Base-by-base conservation (phyloP, 53 echinoderm and acorn worm species). In the Holothuria leucospilota region DNA sequence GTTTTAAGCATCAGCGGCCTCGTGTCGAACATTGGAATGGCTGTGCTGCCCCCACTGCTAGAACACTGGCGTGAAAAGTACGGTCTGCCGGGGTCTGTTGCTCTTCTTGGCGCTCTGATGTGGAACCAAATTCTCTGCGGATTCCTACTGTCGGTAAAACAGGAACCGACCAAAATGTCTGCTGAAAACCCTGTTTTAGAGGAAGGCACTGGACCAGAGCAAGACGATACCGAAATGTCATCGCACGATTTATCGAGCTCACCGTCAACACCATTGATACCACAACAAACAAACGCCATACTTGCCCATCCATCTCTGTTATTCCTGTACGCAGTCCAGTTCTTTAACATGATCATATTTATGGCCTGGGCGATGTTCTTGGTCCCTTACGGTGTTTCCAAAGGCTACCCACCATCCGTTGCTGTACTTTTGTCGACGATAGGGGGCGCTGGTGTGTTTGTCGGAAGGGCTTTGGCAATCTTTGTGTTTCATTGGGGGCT, bases 371-470 rank as follows among this genome's bases (percentile, higher is more conserved):
- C 61, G 10, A 61, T 80, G 20, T 80, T 29, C 30, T 61, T 80
- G 62, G 21, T 80, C 13, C 80, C 80, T 29, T 61, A 59, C 28
- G 80, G 80, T 24, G 29, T 61, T 13, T 29, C 59, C 13, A 80
- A 60, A 59, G 80, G 80, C 2, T 80, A 80, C 61, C 24, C 14
- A 28, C 61, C 80, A 59, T 80, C 80, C 20, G 59, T 30, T 16
- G 30, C 80, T 29, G 80, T 80, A 15, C 21, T 80, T 20, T 80
- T 80, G 20, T 80, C 80, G 16, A 30, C 80, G 9, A n/a, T 56
- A 15, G 80, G 80, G 13, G 80, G 80, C 56, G 61, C 80, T 29
- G 80, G 80, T 12, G 56, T 80, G 2, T 60, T 29, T 38, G 1
- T 61, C 28, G 80, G 80, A 59, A 80, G 80, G 25, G 34, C 61